Conservation (phyloP, 2,888 invertebrate genomes). For the Periphyllus acericola region DNA sequence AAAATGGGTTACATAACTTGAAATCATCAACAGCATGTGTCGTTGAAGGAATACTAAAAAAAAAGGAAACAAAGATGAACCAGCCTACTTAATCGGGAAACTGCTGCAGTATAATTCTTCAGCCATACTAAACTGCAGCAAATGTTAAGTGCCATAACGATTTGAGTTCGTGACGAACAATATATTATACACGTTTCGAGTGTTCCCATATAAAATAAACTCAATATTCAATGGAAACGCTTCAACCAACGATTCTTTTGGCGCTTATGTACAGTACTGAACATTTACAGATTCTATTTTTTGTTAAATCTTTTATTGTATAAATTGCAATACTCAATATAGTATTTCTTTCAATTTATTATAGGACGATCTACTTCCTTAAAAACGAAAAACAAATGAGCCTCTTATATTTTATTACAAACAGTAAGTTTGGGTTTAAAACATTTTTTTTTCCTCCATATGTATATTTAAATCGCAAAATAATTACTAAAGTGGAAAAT, state of each 20-base stretch:
- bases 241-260: background rate
- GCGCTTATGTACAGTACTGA: no score
- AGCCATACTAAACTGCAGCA: background rate
- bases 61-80: background rate
- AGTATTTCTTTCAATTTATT: no score
- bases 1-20: slow-evolving; percentile 6
- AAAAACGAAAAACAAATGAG: no score
- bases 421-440: no score
- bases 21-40: slow-evolving; percentile 13
- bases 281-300: no score
- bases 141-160: background rate
- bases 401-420: no score
- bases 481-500: no score
- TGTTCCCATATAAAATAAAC: background rate
- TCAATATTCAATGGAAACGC: background rate
- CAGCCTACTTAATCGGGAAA: background rate
- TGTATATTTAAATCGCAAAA: no score
- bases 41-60: background rate
- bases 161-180: slow-evolving; percentile 1
- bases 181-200: background rate
- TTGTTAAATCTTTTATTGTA: no score
- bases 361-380: no score
- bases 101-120: background rate
- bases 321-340: no score
- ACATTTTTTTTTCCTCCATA: no score